Evolutionary conservation across 2,888 invertebrate genomes (phyloP).

Genomic region (Calephelis perditalis): DNA sequence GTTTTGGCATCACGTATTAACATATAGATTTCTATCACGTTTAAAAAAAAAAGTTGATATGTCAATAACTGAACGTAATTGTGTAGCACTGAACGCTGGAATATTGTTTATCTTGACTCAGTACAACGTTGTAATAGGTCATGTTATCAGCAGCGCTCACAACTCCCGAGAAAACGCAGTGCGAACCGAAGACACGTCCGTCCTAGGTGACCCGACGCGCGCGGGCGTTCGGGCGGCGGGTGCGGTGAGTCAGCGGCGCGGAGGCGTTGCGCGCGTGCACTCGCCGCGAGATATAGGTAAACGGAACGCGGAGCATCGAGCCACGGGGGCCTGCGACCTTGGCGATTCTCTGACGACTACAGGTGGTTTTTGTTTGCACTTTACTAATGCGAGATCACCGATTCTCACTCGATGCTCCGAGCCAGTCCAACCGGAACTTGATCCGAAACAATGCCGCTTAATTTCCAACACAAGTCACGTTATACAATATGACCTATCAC

Average conservation of each 20-base stretch:
- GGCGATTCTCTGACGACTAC: conserved; percentile 72
- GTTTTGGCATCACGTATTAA: too few species aligned
- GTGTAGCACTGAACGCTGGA: conserved; percentile 45
- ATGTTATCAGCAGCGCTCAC: conserved; percentile 1
- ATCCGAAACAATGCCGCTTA: conserved; percentile 47
- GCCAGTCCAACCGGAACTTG: conserved; percentile 52
- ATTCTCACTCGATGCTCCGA: conserved; percentile 44
- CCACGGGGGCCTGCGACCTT: conserved; percentile 71
- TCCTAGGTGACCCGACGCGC: conserved; percentile 52
- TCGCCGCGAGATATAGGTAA: conserved; percentile 76
- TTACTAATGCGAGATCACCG: conserved; percentile 51
- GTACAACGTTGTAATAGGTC: conserved; percentile 10
- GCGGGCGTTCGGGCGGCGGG: conserved; percentile 36
- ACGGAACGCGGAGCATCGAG: conserved; percentile 67
- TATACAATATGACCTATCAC: conserved; percentile 20
- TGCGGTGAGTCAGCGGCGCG: conserved; percentile 59
- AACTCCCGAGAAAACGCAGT: conserved; percentile 9
- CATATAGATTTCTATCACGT: too few species aligned
- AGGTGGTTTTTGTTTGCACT: conserved; percentile 73
- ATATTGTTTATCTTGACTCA: conserved; percentile 6
- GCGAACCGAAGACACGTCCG: conserved; percentile 36
- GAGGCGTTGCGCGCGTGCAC: conserved; percentile 62
- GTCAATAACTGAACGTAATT: too few species aligned
- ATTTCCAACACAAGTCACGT: conserved; percentile 34
- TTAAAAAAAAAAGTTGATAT: too few species aligned